Evolutionary conservation across 1,140 invertebrate genomes (phyloP), one percentile per base, ranked within the genome.

Genomic region (Oedothorax gibbosus): DNA sequence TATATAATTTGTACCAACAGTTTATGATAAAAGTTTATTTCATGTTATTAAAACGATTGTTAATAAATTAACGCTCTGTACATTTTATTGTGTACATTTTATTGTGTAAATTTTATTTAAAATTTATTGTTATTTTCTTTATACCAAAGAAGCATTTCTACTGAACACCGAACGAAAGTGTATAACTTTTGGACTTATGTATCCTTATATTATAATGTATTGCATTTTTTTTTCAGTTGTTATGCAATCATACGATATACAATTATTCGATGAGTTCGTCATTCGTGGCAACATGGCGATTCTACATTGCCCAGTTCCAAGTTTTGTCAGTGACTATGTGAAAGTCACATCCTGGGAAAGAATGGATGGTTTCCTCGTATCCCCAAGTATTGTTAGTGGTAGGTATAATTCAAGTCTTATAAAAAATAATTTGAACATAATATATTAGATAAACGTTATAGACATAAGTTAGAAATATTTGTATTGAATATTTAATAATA

Each of bases 231-330:
- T 80, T 85, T 7, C n/a, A 88, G 96, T 96, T 91, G 96, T 97
- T 89, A 94, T 94, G 88, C 96, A 97, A 92, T 92, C 93, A 86
- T 98, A 97, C 91, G 94, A 94, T 89, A 89, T 91, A 6, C 88
- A 89, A 21, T 88, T 91, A 0, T 90, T 89, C 72, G 89, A 91
- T 71, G 90, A 90, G 11, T 91, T 90, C 88, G 89, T 90, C 8
- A 90, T 91, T 73, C 77, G 87, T 11, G 90, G 90, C 3, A 90
- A 90, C 85, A 91, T 91, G 0, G 91, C 90, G 14, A 89, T 91
- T 15, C 88, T 92, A 35, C 89, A 88, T 68, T 92, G 91, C 87
- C 87, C 88, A 69, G 90, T 91, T 75, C 91, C 91, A 3, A 88
- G 87, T 50, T 91, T 89, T 85, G 90, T 91, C 53, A 88, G 88